Evolutionary conservation across 2,797 vertebrate genomes (phyloP).

Genomic region (Poliocrania exsul): DNA sequence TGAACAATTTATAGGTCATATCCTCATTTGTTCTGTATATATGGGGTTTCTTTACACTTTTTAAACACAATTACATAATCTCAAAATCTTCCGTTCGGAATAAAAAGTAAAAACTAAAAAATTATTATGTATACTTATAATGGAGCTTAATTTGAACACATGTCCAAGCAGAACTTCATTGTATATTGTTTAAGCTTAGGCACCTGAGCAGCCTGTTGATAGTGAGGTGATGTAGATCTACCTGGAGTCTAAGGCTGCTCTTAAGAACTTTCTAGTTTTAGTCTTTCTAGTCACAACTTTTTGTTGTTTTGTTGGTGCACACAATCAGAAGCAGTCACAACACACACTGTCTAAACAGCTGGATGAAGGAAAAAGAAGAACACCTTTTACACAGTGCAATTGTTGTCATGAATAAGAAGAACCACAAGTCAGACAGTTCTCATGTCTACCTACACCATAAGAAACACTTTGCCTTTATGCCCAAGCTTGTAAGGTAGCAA

Average conservation of each 20-base stretch:
- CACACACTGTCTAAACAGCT: background rate
- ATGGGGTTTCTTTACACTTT: background rate
- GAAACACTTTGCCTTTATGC: background rate
- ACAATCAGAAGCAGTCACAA: background rate
- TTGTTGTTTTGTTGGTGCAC: background rate
- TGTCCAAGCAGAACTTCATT: background rate
- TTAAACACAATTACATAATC: background rate
- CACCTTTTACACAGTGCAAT: background rate
- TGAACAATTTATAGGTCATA: background rate
- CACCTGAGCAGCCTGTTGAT: background rate
- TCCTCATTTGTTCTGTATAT: background rate
- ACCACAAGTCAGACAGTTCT: background rate
- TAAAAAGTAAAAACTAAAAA: background rate
- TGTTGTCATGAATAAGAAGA: background rate
- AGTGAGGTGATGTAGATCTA: background rate
- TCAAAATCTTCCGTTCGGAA: background rate
- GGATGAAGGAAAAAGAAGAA: background rate
- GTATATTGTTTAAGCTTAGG: background rate
- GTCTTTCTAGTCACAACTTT: background rate
- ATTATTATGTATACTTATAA: background rate
- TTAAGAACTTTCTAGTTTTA: background rate
- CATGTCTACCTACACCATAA: background rate
- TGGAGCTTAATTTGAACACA: background rate
- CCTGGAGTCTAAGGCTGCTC: background rate
- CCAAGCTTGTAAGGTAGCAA: background rate